Percentiles rank a stretch among this genome's conserved stretches.
Evolutionary conservation across 2,797 vertebrate genomes (phyloP).

Genomic region (Synaphobranchus kaupii): DNA sequence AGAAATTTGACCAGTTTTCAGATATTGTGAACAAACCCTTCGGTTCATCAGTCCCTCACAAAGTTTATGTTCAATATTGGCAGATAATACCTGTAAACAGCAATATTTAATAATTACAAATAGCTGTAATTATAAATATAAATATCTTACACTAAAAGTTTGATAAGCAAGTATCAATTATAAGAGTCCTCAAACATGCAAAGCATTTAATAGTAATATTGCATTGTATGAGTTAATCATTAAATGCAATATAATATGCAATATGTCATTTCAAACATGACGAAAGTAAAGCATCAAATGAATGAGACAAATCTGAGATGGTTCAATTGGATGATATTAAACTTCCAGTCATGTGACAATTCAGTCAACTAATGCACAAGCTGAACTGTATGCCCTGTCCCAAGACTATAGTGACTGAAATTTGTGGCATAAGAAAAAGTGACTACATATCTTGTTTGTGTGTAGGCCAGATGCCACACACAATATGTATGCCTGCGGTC

Average conservation of each 20-base stretch:
- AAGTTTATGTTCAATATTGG: background rate
- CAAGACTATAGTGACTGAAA: background rate
- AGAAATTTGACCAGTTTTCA: background rate
- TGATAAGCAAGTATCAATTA: background rate
- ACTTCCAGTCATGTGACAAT: slow-evolving; percentile 28
- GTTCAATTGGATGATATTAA: slow-evolving; percentile 13
- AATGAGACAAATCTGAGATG: background rate
- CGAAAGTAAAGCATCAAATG: background rate
- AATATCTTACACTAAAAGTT: background rate
- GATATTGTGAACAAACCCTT: background rate
- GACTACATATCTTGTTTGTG: background rate
- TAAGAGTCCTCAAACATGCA: background rate
- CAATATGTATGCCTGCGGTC: background rate
- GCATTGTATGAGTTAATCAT: background rate
- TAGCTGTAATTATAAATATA: background rate
- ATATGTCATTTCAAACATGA: background rate
- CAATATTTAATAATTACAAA: slow-evolving; percentile 1
- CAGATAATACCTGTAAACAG: background rate
- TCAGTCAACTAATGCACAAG: background rate
- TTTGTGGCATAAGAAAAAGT: background rate
- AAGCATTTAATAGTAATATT: background rate
- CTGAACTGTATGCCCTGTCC: background rate
- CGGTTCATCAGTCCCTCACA: background rate
- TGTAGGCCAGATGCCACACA: background rate
- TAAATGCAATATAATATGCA: background rate